A percentile compares a stretch with the other conserved stretches of the same genome.
These are phyloP conservation scores for Carettochelys insculpta DNA, from an alignment of 2,113 vertebrate genomes.

Conservation along the genomic window DNA sequence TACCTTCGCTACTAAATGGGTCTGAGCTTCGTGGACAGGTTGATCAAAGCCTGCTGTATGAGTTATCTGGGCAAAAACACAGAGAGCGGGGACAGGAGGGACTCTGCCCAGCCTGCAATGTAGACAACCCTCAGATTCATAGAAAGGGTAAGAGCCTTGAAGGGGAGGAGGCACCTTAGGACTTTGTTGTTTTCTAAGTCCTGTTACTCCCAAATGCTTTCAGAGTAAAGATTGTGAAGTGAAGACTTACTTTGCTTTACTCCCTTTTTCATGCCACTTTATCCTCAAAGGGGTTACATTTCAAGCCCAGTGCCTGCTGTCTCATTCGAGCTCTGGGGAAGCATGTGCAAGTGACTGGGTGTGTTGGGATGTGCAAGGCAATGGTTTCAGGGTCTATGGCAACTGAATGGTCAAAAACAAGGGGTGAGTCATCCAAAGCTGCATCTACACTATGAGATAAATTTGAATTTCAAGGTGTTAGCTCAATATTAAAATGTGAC, in stretches of 20 bases:
- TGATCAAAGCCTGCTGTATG: too few species aligned
- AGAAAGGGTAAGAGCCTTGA: background rate
- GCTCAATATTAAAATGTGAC: too few species aligned
- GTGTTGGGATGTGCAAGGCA: background rate
- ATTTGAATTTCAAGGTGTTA: too few species aligned
- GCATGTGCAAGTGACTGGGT: background rate
- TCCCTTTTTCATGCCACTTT: background rate
- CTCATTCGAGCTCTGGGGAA: too few species aligned
- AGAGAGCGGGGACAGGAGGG: background rate
- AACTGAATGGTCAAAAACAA: background rate
- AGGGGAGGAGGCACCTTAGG: too few species aligned
- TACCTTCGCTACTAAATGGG: too few species aligned
- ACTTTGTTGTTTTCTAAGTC: too few species aligned
- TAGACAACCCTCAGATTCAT: background rate
- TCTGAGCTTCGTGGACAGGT: too few species aligned
- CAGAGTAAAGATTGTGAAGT: background rate
- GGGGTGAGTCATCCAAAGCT: too few species aligned
- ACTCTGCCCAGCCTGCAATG: background rate
- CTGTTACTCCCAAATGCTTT: too few species aligned
- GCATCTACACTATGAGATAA: too few species aligned
- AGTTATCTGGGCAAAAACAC: too few species aligned
- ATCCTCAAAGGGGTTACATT: background rate
- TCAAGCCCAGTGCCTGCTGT: background rate
- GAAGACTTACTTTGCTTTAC: background rate
- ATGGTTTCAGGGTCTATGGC: background rate